A percentile compares a stretch with the other conserved stretches of the same genome.
Conservation (phyloP, 2,113 vertebrate species). For the Mormoops blainvillei region DNA sequence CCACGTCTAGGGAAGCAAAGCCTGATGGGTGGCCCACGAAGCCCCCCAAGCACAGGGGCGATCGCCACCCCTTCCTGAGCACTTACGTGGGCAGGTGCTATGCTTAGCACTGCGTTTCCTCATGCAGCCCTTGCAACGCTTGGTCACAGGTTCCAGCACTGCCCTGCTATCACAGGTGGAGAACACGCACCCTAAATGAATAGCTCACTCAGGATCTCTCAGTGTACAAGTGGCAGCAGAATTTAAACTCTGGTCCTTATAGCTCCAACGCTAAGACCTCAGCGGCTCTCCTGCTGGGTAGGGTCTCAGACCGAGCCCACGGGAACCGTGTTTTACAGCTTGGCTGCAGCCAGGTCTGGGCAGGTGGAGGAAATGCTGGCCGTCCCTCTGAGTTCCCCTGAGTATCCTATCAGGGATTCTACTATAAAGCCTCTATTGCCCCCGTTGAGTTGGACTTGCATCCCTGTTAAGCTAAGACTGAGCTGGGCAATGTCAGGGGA, state of each 20-base stretch:
- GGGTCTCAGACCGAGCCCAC: accelerated
- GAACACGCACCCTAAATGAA: neutral
- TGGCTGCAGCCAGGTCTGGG: neutral
- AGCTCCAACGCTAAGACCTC: neutral
- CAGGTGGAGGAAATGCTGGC: neutral
- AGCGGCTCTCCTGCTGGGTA: accelerated
- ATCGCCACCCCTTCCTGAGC: neutral
- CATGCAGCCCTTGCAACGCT: neutral
- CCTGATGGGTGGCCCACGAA: too few species aligned
- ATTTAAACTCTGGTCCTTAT: neutral
- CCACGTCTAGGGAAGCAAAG: neutral
- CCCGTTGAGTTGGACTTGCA: neutral
- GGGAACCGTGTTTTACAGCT: too few species aligned
- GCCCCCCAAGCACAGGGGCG: too few species aligned
- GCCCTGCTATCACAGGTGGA: too few species aligned
- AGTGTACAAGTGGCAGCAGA: neutral
- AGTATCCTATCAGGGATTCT: neutral
- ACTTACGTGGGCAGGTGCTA: neutral
- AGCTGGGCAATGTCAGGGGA: neutral
- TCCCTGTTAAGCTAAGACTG: neutral
- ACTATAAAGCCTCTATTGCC: neutral
- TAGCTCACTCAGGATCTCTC: neutral
- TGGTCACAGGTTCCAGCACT: neutral
- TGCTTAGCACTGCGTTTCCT: neutral
- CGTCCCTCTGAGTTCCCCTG: too few species aligned